Evolutionary conservation across 2,113 vertebrate species (phyloP).

Genomic region (Callorhinus ursinus): DNA sequence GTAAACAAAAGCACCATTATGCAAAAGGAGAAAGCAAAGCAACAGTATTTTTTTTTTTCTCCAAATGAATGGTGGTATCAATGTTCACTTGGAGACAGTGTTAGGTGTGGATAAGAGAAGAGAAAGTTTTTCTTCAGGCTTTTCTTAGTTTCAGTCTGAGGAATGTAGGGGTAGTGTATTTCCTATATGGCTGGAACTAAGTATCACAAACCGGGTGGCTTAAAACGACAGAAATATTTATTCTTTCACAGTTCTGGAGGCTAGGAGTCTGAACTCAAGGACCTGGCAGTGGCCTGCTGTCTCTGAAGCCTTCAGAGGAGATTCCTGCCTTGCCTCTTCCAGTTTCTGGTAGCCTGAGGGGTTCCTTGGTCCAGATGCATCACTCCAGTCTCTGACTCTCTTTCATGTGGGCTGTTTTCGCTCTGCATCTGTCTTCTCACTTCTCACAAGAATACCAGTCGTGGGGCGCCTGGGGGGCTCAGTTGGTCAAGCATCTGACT

Average conservation of each 20-base stretch:
- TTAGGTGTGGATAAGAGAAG: background rate
- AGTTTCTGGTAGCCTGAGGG: background rate
- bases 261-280: background rate
- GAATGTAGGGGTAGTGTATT: background rate
- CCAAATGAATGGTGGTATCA: background rate
- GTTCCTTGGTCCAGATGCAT: background rate
- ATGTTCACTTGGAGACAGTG: background rate
- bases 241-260: background rate
- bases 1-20: background rate
- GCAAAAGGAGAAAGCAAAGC: conserved; percentile 24
- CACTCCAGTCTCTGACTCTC: background rate
- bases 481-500: background rate
- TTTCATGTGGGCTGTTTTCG: background rate
- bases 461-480: background rate
- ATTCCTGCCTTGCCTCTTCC: background rate
- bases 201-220: background rate
- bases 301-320: background rate
- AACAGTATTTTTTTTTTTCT: background rate
- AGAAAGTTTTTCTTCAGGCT: background rate
- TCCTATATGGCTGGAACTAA: background rate
- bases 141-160: background rate
- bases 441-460: background rate
- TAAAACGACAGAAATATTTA: background rate
- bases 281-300: background rate
- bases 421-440: background rate